Evolutionary conservation across 2,797 vertebrate species (phyloP), one percentile per base, ranked within the genome.

Genomic region (Sebastes baramenuke): DNA sequence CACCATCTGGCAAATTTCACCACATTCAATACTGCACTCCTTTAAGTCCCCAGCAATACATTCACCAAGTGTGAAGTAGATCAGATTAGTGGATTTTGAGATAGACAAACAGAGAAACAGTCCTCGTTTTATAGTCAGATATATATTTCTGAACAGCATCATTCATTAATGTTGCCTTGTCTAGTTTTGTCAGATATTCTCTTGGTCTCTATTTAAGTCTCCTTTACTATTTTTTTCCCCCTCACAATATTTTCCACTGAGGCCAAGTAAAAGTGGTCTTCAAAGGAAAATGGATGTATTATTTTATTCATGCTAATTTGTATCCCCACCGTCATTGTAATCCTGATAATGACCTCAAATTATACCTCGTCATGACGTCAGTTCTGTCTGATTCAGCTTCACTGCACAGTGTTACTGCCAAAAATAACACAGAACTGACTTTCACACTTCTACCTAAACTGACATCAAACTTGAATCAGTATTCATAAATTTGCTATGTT

Each of bases 401-500:
- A 61, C 20, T 54, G 54, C 67, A 75, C 36, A 6, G 22, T 10
- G 14, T 66, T 49, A 5, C 64, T 76, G 62, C 38, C 71, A 67
- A 60, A 77, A 25, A 68, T 16, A 30, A 54, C 69, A 69, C 52
- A 67, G 55, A 77, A 30, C 20, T 29, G 11, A 8, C 11, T 74
- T 73, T 73, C 32, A 36, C 14, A n/a, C 24, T 25, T 75, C 22
- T 16, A 10, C 64, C 36, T 13, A n/a, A 52, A n/a, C 49, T 52
- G 20, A 52, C 8, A n/a, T 34, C 25, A 65, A 75, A 72, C 72
- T 59, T 72, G 67, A 46, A 59, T 79, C 64, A 81, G 61, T 25
- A 13, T 64, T 87, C 72, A 82, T 72, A 64, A 84, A 79, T 56
- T 56, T 76, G 72, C 32, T 9, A 27, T n/a, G 27, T 8, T 1